These are phyloP conservation scores for Ovibos moschatus DNA, from an alignment of 2,113 vertebrate species.

Conservation along the genomic window DNA sequence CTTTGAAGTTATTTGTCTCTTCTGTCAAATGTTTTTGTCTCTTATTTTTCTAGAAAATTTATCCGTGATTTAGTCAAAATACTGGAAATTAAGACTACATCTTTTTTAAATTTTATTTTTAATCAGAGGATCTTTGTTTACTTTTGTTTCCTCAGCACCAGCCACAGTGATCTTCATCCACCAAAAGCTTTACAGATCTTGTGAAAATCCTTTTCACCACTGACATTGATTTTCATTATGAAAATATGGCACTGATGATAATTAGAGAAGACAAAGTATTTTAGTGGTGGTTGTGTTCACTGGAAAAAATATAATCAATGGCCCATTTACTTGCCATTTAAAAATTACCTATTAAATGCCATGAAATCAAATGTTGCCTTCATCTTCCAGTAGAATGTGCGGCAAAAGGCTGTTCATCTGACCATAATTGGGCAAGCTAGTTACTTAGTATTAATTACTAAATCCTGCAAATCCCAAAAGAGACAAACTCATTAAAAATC, in stretches of 20 bases:
- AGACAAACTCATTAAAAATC: neutral
- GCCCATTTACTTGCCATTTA: neutral
- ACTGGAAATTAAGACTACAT: neutral
- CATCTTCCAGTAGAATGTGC: neutral
- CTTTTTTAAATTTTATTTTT: neutral
- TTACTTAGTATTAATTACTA: conserved; percentile 37
- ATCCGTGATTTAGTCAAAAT: neutral
- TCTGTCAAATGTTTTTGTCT: neutral
- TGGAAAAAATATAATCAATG: conserved; percentile 26
- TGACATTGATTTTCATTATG: neutral
- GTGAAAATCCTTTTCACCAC: neutral
- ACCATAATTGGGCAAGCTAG: neutral
- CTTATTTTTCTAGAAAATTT: neutral
- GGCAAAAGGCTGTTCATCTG: neutral
- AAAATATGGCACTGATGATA: neutral
- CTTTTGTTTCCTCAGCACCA: neutral
- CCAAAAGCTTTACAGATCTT: neutral
- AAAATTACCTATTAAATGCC: neutral
- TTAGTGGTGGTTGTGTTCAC: neutral
- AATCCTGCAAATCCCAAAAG: neutral
- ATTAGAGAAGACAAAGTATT: neutral
- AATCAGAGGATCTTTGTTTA: neutral
- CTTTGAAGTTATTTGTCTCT: neutral
- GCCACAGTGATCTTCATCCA: neutral
- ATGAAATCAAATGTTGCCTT: neutral